phyloP scores from a whole-genome alignment of 2,113 vertebrate species.

The Cervus canadensis region DNA sequence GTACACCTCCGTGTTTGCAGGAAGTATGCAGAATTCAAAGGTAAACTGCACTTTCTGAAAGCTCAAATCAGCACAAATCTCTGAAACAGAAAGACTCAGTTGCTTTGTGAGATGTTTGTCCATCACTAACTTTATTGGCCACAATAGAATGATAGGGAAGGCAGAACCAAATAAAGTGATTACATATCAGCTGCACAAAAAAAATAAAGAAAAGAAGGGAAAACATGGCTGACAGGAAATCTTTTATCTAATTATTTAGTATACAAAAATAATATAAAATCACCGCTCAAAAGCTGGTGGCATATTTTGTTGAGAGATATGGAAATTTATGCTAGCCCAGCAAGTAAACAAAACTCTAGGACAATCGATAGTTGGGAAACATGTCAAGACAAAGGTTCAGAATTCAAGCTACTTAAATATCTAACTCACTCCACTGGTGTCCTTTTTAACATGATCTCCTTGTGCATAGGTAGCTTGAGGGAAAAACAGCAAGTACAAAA shows the following conservation, averaged over 20 bases:
- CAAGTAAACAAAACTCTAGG: neutral
- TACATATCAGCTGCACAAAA: neutral
- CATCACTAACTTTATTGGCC: neutral
- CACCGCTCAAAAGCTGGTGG: neutral
- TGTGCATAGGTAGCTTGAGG: neutral
- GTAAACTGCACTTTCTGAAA: neutral
- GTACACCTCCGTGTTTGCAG: neutral
- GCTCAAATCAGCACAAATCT: neutral
- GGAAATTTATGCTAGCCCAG: neutral
- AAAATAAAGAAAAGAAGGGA: neutral
- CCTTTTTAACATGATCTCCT: neutral
- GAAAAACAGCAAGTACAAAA: neutral
- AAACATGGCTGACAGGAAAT: neutral
- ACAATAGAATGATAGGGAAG: neutral
- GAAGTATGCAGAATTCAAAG: neutral
- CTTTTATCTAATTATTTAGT: neutral
- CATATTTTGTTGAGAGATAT: neutral
- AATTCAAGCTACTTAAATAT: neutral
- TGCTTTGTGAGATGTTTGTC: neutral
- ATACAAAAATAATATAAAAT: neutral
- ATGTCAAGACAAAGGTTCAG: neutral
- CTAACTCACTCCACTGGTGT: neutral
- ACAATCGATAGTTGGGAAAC: neutral
- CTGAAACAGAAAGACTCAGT: neutral
- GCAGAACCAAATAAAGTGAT: neutral